Evolutionary conservation across 2,888 invertebrate species (phyloP).

Genomic region (Drosophila paranaensis): DNA sequence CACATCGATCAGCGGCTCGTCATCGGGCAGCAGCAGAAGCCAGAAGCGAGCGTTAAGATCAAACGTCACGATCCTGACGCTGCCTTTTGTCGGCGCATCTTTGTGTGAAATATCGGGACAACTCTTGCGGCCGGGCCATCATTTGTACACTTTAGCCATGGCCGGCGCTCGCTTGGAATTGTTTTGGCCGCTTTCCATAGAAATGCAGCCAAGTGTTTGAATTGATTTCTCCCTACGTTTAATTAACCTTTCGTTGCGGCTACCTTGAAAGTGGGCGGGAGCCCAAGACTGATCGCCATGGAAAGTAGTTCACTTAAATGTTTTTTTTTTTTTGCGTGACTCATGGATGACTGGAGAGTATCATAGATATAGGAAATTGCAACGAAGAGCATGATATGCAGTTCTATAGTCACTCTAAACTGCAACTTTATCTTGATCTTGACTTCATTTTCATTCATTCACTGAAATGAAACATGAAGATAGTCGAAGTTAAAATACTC

Average conservation of each 20-base stretch:
- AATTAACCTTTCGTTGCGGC: slow-evolving; percentile 78
- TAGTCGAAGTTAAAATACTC: background rate
- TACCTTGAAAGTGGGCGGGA: slow-evolving; percentile 67
- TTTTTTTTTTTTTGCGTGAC: background rate
- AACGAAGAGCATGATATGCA: slow-evolving; percentile 38
- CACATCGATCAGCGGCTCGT: slow-evolving; percentile 75
- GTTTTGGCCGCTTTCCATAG: slow-evolving; percentile 68
- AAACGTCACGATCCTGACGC: slow-evolving; percentile 61
- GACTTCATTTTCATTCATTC: slow-evolving; percentile 18
- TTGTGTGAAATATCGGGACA: slow-evolving; percentile 72
- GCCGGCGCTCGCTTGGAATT: slow-evolving; percentile 76
- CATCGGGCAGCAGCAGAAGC: slow-evolving; percentile 28
- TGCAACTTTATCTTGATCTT: slow-evolving; percentile 12
- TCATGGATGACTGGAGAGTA: slow-evolving; percentile 28
- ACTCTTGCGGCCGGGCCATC: slow-evolving; percentile 56
- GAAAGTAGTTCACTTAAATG: slow-evolving; percentile 47
- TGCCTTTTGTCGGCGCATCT: slow-evolving; percentile 61
- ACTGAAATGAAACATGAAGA: background rate
- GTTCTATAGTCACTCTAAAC: background rate
- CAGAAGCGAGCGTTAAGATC: slow-evolving; percentile 57
- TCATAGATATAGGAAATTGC: slow-evolving; percentile 17
- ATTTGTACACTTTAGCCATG: slow-evolving; percentile 84
- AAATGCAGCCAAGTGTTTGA: slow-evolving; percentile 67
- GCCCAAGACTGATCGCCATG: slow-evolving; percentile 13
- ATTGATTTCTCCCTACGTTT: slow-evolving; percentile 68